phyloP scores from a whole-genome alignment of 2,113 vertebrate genomes.

The Peucedramus taeniatus region DNA sequence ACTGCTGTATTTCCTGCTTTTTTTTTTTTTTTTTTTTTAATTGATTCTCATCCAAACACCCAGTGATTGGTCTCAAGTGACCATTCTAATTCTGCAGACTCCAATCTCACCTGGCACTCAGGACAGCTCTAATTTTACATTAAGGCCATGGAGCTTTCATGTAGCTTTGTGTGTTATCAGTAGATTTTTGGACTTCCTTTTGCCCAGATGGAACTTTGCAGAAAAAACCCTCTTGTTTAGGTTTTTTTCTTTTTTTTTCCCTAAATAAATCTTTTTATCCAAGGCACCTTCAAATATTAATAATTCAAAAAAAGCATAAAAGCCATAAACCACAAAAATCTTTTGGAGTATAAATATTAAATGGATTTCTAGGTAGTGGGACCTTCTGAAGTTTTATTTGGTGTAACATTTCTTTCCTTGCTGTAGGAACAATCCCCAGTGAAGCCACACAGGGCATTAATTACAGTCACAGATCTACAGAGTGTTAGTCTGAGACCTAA shows the following conservation, averaged over 20 bases:
- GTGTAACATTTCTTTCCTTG: not conserved
- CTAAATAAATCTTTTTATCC: not conserved
- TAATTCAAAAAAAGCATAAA: not conserved
- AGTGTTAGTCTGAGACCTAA: conserved; percentile 71
- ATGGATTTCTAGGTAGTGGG: not conserved
- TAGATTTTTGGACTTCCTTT: not conserved
- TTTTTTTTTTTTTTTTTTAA: not conserved
- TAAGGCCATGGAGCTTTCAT: not conserved
- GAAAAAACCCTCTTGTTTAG: not conserved
- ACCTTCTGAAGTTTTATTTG: not conserved
- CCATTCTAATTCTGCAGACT: not conserved
- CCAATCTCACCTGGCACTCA: not conserved
- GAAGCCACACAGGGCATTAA: conserved; percentile 48
- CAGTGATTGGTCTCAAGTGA: not conserved
- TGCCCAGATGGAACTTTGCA: not conserved
- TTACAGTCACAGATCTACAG: conserved; percentile 79
- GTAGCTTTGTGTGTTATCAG: not conserved
- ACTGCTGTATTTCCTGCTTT: not conserved
- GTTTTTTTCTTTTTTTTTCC: not conserved
- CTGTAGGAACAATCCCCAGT: conserved; percentile 58
- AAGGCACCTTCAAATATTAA: not conserved
- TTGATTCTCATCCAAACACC: not conserved
- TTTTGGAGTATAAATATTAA: not conserved
- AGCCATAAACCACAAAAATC: not conserved
- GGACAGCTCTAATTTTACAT: not conserved